A percentile compares a stretch with the other conserved stretches of the same genome.
These are phyloP conservation scores for Allobates femoralis DNA, from an alignment of 2,797 vertebrate species.

Conservation along the genomic window DNA sequence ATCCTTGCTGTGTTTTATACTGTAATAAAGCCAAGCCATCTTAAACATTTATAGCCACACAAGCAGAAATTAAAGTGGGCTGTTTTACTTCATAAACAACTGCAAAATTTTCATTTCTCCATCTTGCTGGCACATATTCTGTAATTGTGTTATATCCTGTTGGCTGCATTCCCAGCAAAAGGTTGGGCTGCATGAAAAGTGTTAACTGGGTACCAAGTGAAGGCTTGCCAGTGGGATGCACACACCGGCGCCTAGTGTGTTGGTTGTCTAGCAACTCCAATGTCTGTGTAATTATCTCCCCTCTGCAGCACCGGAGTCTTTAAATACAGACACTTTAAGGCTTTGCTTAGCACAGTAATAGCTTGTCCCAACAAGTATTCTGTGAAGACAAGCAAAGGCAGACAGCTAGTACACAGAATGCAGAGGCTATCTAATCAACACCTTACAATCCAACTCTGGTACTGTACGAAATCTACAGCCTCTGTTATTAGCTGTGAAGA, in stretches of 20 bases:
- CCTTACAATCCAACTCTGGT: constrained; percentile 31
- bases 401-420: constrained; percentile 37
- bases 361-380: constrained; percentile 61
- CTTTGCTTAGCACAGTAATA: constrained; percentile 55
- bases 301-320: constrained; percentile 57
- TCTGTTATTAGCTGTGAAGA: constrained; percentile 40
- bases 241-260: constrained; percentile 52
- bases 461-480: constrained; percentile 12
- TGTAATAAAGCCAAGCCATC: constrained; percentile 11
- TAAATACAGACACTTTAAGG: constrained; percentile 63
- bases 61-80: constrained; percentile 32
- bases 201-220: constrained; percentile 60
- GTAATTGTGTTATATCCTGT: constrained; percentile 51
- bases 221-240: constrained; percentile 60
- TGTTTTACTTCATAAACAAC: constrained; percentile 43
- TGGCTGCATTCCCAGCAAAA: constrained; percentile 51
- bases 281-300: constrained; percentile 61
- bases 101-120: constrained; percentile 42
- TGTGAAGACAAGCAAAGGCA: constrained; percentile 54
- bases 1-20: constrained; percentile 18
- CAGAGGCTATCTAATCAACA: constrained; percentile 52
- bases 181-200: constrained; percentile 55
- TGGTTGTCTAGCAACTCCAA: constrained; percentile 63
- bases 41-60: constrained; percentile 33
- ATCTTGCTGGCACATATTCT: constrained; percentile 43